These are phyloP conservation scores for Cacatua alba DNA, from an alignment of 2,113 vertebrate species.

Conservation along the genomic window DNA sequence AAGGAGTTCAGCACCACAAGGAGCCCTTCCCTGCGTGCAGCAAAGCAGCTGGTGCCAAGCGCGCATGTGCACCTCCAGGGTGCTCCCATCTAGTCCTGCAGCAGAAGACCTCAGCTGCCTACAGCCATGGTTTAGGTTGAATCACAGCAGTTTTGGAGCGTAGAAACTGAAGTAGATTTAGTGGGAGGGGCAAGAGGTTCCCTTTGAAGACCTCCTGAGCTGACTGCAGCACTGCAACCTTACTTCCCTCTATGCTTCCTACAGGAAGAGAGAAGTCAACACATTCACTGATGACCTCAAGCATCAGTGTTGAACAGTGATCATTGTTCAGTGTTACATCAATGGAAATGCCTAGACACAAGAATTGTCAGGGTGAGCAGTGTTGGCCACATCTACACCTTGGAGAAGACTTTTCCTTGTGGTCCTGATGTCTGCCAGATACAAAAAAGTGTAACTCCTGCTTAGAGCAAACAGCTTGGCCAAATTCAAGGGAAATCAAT, in stretches of 20 bases:
- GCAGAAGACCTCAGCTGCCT: background rate
- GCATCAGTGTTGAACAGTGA: no score
- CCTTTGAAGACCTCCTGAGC: background rate
- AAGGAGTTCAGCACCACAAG: background rate
- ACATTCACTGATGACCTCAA: rapidly evolving
- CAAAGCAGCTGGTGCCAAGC: background rate
- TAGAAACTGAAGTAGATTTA: background rate
- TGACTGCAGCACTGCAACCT: background rate
- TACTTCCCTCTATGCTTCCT: background rate
- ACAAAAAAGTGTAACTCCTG: background rate
- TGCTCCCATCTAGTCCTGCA: background rate
- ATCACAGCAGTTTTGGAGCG: background rate
- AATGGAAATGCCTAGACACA: background rate
- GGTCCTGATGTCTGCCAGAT: background rate
- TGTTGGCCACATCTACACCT: background rate
- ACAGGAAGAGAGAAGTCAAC: background rate
- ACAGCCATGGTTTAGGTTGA: background rate
- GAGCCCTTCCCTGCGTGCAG: rapidly evolving
- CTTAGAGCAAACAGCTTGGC: background rate
- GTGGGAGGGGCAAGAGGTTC: background rate
- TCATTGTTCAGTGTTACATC: rapidly evolving
- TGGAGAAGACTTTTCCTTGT: background rate
- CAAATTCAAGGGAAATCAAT: background rate
- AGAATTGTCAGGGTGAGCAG: rapidly evolving
- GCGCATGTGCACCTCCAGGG: rapidly evolving